phyloP scores from a whole-genome alignment of 2,888 invertebrate species.

The Sesia bembeciformis region DNA sequence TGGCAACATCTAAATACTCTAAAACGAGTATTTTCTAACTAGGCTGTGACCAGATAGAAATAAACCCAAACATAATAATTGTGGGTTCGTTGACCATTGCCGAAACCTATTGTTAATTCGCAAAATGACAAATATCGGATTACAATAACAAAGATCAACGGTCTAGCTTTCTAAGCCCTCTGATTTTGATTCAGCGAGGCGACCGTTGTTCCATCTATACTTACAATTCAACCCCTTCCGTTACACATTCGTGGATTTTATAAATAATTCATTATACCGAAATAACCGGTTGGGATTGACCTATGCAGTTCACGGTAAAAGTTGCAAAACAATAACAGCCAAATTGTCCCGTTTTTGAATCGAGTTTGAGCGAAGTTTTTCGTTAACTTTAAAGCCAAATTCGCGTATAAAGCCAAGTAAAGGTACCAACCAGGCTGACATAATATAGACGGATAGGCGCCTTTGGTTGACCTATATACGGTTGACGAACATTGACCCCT shows the following conservation, averaged over 20 bases:
- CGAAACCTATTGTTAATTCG: neutral
- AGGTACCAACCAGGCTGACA: conserved; percentile 36
- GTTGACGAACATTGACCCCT: conserved; percentile 58
- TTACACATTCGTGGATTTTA: conserved; percentile 14
- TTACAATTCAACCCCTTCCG: conserved; percentile 35
- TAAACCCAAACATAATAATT: neutral
- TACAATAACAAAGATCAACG: too few relatives aligned
- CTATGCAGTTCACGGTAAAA: conserved; percentile 15
- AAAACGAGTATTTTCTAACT: neutral
- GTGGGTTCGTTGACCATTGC: neutral
- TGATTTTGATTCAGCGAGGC: too few relatives aligned
- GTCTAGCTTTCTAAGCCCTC: too few relatives aligned
- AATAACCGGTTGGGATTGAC: conserved; percentile 39
- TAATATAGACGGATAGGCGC: conserved; percentile 59
- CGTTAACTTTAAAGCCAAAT: conserved; percentile 6
- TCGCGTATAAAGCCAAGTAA: neutral
- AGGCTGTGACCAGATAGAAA: neutral
- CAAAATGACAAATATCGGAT: too few relatives aligned
- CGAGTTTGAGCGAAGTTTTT: neutral
- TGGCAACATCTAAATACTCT: conserved; percentile 5
- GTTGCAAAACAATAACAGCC: conserved; percentile 23
- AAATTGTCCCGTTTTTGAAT: conserved; percentile 8
- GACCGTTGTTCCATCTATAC: neutral
- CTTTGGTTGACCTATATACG: conserved; percentile 66
- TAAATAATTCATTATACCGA: conserved; percentile 37